Base-by-base conservation (phyloP, 2,797 vertebrate genomes). In the Coracias cyanogaster region DNA sequence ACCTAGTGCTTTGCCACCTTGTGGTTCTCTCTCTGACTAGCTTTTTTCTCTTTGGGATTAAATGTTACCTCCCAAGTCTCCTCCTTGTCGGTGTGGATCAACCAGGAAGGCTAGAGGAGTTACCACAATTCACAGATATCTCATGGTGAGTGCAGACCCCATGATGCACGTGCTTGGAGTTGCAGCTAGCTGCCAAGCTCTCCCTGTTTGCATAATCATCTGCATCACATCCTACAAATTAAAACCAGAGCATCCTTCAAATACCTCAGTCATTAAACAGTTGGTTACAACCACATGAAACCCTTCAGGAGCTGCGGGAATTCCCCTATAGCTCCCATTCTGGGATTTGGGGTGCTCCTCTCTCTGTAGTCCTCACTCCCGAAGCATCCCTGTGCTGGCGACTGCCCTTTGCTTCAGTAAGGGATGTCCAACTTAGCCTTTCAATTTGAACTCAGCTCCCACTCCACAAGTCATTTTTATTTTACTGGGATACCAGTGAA, bases 381-480 rank as follows among this genome's bases (percentile, higher is more conserved):
- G 0, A 54, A 67, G 45, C 18, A 57, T 60, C 76, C 41, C 46
- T 48, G 58, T 0, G 0, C 35, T 4, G 1, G 48, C 6, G 70
- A 84, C 51, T 13, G 46, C 55, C 35, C 28, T 79, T 82, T 33
- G 37, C 82, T 51, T 19, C 21, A 67, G 60, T 15, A 60, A 52
- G 78, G 60, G 80, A 48, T 39, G 64, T 52, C 52, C 54, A 67
- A 37, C 65, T 6, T 0, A 35, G 74, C 90, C 61, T 84, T 93
- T 85, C 77, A 52, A 18, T 86, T 89, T 80, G 64, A 90, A 43
- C 60, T 87, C 91, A 71, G 74, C 21, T 95, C 78, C 93, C 77
- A 87, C 86, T 86, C 86, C 86, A 94, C 88, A 90, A 94, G 64
- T 94, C 88, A 86, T 95, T 96, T 97, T 95, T 96, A 94, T 94